A percentile compares a stretch with the other conserved stretches of the same genome.
Conservation (phyloP, 1,140 invertebrate species). For the Subanguina moxae region DNA sequence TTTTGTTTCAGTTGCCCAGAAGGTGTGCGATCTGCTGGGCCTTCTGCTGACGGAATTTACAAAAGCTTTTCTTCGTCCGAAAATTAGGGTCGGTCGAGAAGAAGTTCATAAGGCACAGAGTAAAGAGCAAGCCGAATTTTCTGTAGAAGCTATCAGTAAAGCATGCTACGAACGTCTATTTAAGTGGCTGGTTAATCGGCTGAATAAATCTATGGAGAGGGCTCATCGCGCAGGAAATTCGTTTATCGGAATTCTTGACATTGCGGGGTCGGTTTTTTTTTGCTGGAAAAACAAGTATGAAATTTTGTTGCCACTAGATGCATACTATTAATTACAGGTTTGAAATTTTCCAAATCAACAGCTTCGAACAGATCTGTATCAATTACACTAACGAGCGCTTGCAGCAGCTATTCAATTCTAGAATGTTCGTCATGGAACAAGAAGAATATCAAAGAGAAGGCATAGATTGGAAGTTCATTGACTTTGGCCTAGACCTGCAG, state of each 20-base stretch:
- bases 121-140: slow-evolving; percentile 98
- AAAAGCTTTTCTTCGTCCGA: slow-evolving; percentile 91
- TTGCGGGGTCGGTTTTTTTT: too few relatives aligned
- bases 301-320: too few relatives aligned
- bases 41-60: slow-evolving; percentile 94
- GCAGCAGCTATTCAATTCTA: slow-evolving; percentile 98
- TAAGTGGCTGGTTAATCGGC: slow-evolving; percentile 85
- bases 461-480: slow-evolving; percentile 99
- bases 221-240: slow-evolving; percentile 95
- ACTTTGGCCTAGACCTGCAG: slow-evolving; percentile 96
- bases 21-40: slow-evolving; percentile 79
- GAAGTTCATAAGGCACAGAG: slow-evolving; percentile 98
- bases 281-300: too few relatives aligned
- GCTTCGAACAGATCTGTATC: slow-evolving; percentile 97
- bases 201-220: slow-evolving; percentile 90
- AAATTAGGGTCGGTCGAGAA: slow-evolving; percentile 95
- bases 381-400: slow-evolving; percentile 99
- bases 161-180: slow-evolving; percentile 98
- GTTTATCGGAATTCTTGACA: slow-evolving; percentile 98
- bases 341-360: slow-evolving; percentile 96
- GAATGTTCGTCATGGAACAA: slow-evolving; percentile 99
- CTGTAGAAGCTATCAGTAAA: slow-evolving; percentile 96
- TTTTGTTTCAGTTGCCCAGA: slow-evolving; percentile 63
- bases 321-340: slow-evolving; percentile 65
- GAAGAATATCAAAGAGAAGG: slow-evolving; percentile 99